These are phyloP conservation scores for Trinorchestia longiramus DNA, from an alignment of 1,140 invertebrate genomes.

Conservation along the genomic window DNA sequence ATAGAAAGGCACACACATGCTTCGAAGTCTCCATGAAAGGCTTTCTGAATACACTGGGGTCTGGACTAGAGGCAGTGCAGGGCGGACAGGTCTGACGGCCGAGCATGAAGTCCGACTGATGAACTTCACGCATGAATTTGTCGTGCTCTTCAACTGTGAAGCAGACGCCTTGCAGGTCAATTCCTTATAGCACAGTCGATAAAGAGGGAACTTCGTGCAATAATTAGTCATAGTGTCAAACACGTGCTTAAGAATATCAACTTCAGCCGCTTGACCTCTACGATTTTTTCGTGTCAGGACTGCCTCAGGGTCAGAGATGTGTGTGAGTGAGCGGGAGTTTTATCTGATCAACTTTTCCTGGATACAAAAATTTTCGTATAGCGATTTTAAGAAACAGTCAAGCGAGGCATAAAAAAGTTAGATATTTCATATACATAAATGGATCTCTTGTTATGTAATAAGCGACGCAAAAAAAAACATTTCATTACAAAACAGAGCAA, in stretches of 20 bases:
- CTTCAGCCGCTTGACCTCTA: background rate
- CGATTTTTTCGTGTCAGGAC: background rate
- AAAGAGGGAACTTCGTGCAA: background rate
- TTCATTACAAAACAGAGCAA: background rate
- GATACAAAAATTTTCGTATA: background rate
- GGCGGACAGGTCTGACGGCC: constrained; percentile 10
- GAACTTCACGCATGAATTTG: background rate
- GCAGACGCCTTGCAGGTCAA: background rate
- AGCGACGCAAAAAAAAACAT: background rate
- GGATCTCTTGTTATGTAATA: background rate
- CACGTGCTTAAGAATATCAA: background rate
- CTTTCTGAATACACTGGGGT: background rate
- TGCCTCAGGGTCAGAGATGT: background rate
- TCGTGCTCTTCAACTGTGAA: background rate
- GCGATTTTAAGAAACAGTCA: background rate
- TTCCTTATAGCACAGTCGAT: background rate
- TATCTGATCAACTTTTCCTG: background rate
- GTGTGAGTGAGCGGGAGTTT: background rate
- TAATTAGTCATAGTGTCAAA: background rate
- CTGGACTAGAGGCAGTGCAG: background rate
- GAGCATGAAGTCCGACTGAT: constrained; percentile 32
- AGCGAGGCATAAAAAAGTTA: too few species aligned
- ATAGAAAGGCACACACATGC: background rate
- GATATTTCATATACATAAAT: background rate
- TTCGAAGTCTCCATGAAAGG: background rate